Evolutionary conservation across 1,140 invertebrate genomes (phyloP).

Genomic region (Calliopsis andreniformis): DNA sequence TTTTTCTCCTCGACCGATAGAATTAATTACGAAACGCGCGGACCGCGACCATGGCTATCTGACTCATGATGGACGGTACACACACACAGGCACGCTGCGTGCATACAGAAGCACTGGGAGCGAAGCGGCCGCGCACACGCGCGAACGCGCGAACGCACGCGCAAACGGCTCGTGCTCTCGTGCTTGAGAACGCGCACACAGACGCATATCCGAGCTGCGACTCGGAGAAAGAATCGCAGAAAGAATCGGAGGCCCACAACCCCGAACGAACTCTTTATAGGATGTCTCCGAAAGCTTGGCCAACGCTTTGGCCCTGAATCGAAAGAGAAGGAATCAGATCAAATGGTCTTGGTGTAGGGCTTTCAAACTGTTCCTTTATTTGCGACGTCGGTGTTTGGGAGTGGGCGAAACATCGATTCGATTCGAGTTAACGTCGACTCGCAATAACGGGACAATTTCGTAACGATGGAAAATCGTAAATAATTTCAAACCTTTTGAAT

Average conservation of each 20-base stretch:
- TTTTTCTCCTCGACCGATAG: slow-evolving; percentile 48
- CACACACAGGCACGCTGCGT: not conserved
- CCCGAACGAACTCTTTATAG: slow-evolving; percentile 14
- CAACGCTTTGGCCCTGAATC: not conserved
- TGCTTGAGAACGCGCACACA: slow-evolving; percentile 38
- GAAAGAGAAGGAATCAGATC: not conserved
- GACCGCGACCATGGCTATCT: slow-evolving; percentile 65
- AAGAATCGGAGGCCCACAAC: slow-evolving; percentile 26
- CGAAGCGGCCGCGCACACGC: not conserved
- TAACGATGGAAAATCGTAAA: no score
- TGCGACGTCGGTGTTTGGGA: no score
- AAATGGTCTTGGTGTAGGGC: not conserved
- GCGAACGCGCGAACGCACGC: slow-evolving; percentile 3
- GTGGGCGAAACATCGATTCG: no score
- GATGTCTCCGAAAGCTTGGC: not conserved
- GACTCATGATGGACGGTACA: slow-evolving; percentile 69
- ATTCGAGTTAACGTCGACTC: no score
- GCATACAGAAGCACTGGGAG: not conserved
- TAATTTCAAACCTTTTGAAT: no score
- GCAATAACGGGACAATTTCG: no score
- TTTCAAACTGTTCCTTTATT: not conserved
- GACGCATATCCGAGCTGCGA: slow-evolving; percentile 12
- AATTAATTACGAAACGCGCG: slow-evolving; percentile 67
- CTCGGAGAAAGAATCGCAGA: slow-evolving; percentile 2
- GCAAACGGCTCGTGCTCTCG: not conserved